Evolutionary conservation across 2,888 invertebrate species (phyloP), one percentile per base, ranked within the genome.

Genomic region (Tridacna gigas): DNA sequence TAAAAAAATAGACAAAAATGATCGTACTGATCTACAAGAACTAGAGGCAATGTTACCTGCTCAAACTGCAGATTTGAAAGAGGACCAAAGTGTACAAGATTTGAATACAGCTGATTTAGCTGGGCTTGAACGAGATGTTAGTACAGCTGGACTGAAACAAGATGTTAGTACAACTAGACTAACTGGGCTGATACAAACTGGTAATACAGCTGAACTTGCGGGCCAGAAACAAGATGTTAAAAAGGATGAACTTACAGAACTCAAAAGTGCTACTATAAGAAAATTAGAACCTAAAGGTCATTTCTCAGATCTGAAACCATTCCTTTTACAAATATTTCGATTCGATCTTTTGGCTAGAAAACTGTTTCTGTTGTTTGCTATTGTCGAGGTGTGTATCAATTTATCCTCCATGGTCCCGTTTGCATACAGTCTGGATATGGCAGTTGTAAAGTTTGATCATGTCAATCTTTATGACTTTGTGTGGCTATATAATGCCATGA

Each of bases 321-420:
- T 45, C 45, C 71, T 75, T 0, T 18, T 37, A 20, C 47, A 75
- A 0, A 80, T 61, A 20, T 80, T 80, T 48, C 48, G 22, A n/a
- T 75, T 80, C 56, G 67, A 67, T n/a, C 69, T 80, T 22, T 47
- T 80, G 11, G 25, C 56, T 12, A 75, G 60, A 11, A 67, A 61
- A 67, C 18, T 26, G 0, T 99, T 99, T 94, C 95, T 98, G 80
- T 95, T 99, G 28, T 96, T 99, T 63, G 97, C 97, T 2, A 89
- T 97, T 26, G 97, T 98, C 88, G 99, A 99, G 20, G 97, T 98
- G 91, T 96, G 99, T 84, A 98, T 98, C 0, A 97, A 99, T 97
- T 96, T 98, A 96, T 93, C 92, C 4, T 98, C 99, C 95, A 99
- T 98, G 94, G 97, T 98, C 3, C 99, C 99, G 0, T 99, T 97